Percentiles rank a stretch among this genome's conserved stretches.
phyloP scores from a whole-genome alignment of 2,888 invertebrate species.

The Sarcophaga caerulescens region DNA sequence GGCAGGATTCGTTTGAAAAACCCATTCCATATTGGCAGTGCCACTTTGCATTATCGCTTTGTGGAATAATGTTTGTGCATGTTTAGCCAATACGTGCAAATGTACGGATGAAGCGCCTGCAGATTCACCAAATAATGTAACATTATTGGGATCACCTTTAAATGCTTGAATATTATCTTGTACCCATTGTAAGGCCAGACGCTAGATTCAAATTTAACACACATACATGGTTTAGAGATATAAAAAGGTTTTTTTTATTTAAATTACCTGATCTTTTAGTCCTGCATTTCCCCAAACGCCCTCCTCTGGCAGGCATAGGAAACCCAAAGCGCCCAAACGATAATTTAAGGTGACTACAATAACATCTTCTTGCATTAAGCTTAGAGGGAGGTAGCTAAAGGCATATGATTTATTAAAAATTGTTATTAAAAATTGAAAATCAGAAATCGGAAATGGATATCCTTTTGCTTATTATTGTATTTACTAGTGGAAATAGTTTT shows the following conservation, averaged over 20 bases:
- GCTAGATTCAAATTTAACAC: conserved; percentile 62
- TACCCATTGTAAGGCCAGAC: conserved; percentile 81
- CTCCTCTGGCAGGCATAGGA: conserved; percentile 77
- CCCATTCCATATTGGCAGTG: conserved; percentile 78
- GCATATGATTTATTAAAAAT: neutral
- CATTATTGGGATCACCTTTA: conserved; percentile 81
- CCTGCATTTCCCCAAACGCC: conserved; percentile 79
- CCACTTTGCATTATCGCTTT: conserved; percentile 80
- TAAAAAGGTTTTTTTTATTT: neutral
- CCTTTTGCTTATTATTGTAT: too few relatives aligned
- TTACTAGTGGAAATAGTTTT: too few relatives aligned
- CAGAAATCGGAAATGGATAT: too few relatives aligned
- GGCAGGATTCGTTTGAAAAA: conserved; percentile 73
- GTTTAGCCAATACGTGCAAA: conserved; percentile 75
- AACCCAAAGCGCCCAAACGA: conserved; percentile 79
- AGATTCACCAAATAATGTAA: conserved; percentile 79
- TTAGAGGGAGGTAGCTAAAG: conserved; percentile 76
- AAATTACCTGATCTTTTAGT: conserved; percentile 78
- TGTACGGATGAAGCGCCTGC: conserved; percentile 78
- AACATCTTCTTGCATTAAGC: conserved; percentile 78
- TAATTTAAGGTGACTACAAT: conserved; percentile 80
- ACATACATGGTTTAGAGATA: neutral
- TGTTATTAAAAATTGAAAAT: neutral
- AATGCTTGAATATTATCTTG: conserved; percentile 81
- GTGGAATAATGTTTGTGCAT: conserved; percentile 77